Evolutionary conservation across 1,140 invertebrate species (phyloP).

Genomic region (Centruroides vittatus): DNA sequence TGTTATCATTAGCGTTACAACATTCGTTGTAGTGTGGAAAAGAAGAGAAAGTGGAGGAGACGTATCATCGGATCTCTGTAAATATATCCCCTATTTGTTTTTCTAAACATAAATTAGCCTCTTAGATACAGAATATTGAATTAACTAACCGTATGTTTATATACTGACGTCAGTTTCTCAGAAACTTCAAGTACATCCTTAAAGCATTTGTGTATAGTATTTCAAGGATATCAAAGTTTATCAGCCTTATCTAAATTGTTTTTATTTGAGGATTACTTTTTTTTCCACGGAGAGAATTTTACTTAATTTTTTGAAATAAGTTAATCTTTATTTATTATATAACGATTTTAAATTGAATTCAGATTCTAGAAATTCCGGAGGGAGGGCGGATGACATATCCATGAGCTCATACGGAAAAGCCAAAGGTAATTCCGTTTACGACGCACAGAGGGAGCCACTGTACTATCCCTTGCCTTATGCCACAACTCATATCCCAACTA

Average conservation of each 20-base stretch:
- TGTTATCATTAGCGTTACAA: constrained; percentile 14
- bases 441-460: constrained; percentile 15
- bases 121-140: too few species aligned
- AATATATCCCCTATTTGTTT: constrained; percentile 3
- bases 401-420: constrained; percentile 18
- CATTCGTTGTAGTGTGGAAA: constrained; percentile 16
- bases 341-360: background rate
- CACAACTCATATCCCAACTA: constrained; percentile 14
- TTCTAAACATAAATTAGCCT: too few species aligned
- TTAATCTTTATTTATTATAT: background rate
- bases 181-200: too few species aligned
- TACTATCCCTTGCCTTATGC: constrained; percentile 19
- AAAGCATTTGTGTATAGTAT: too few species aligned
- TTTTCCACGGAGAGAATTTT: too few species aligned
- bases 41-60: constrained; percentile 5
- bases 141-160: too few species aligned
- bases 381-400: constrained; percentile 17
- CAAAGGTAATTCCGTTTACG: constrained; percentile 15
- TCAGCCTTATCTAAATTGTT: too few species aligned
- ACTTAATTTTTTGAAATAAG: background rate
- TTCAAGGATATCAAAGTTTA: too few species aligned
- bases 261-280: too few species aligned
- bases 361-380: constrained; percentile 15
- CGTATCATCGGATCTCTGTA: constrained; percentile 12
- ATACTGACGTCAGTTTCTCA: too few species aligned